phyloP scores from a whole-genome alignment of 2,797 vertebrate species.

The Setipinna tenuifilis region DNA sequence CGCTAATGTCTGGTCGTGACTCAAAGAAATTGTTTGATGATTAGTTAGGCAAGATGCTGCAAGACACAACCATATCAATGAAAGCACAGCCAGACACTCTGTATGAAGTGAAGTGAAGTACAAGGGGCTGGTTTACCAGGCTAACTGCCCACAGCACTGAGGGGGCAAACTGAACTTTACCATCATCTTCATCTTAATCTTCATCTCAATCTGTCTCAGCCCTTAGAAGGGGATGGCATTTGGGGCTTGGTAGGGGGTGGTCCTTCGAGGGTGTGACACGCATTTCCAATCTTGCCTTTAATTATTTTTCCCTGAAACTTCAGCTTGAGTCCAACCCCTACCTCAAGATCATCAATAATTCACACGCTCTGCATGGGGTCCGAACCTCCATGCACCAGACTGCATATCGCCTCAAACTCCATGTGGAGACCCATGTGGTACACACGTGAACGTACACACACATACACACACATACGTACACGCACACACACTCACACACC shows the following conservation, averaged over 20 bases:
- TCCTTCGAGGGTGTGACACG: neutral
- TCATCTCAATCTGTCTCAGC: no score
- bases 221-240: neutral
- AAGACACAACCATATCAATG: no score
- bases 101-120: no score
- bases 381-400: neutral
- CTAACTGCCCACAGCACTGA: no score
- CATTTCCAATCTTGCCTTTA: neutral
- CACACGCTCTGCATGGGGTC: neutral
- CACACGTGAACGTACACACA: neutral
- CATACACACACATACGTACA: neutral
- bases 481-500: neutral
- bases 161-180: no score
- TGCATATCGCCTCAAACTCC: neutral
- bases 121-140: no score
- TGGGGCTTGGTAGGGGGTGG: neutral
- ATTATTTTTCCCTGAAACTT: neutral
- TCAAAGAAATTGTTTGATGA: no score
- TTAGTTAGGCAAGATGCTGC: no score
- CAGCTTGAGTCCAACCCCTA: neutral
- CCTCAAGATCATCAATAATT: conserved; percentile 46
- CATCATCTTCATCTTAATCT: no score
- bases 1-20: no score
- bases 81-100: no score
- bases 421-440: neutral